Conservation (phyloP, 2,113 vertebrate genomes). For the Apaloderma vittatum region DNA sequence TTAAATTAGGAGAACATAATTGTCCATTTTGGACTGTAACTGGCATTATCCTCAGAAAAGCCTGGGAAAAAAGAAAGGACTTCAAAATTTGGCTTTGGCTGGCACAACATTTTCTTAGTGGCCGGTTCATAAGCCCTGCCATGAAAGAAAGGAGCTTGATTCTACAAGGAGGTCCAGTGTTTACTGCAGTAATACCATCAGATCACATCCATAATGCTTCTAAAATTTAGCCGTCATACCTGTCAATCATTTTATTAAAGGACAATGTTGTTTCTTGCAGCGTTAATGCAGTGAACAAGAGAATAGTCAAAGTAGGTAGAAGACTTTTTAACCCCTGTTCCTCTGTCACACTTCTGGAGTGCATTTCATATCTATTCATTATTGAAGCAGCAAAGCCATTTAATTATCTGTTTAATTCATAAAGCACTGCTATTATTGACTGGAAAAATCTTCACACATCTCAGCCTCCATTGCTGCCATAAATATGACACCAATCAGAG, state of each 20-base stretch:
- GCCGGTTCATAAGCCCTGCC: neutral
- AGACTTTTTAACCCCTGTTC: neutral
- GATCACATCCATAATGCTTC: neutral
- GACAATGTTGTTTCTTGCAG: neutral
- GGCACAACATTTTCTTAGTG: neutral
- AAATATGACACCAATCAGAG: neutral
- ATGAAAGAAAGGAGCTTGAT: neutral
- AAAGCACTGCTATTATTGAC: neutral
- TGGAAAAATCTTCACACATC: neutral
- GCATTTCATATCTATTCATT: neutral
- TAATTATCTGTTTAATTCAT: neutral
- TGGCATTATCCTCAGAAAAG: neutral
- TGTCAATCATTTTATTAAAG: neutral
- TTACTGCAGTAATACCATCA: neutral
- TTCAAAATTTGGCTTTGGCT: neutral
- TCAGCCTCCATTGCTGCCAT: neutral
- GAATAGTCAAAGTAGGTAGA: neutral
- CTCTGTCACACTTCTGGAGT: neutral
- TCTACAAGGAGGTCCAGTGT: neutral
- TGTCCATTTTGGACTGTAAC: neutral
- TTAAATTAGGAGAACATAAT: constrained; percentile 15
- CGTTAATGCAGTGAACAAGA: neutral
- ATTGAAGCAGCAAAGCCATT: neutral
- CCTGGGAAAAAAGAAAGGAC: neutral
- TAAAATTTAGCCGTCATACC: neutral